Conservation (phyloP, 1,140 invertebrate genomes). For the Amyelois transitella region DNA sequence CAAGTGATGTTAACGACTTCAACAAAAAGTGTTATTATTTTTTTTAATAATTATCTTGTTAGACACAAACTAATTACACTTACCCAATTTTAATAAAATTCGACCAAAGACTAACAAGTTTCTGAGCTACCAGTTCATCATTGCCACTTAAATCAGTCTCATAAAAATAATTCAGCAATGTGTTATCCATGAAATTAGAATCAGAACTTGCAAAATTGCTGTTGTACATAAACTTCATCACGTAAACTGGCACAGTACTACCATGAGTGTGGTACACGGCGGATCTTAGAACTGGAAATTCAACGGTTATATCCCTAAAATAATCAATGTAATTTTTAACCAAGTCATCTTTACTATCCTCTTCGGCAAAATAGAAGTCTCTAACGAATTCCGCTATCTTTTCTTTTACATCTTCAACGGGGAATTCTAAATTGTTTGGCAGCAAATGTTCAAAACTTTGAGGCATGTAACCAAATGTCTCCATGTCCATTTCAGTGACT, state of each 20-base stretch:
- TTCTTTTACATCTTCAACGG: slow-evolving; percentile 19
- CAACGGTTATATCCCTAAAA: slow-evolving; percentile 43
- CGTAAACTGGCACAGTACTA: slow-evolving; percentile 32
- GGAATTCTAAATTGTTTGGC: slow-evolving; percentile 46
- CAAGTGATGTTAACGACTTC: too few relatives aligned
- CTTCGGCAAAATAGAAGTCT: slow-evolving; percentile 46
- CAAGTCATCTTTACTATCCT: slow-evolving; percentile 16
- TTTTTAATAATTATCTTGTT: too few relatives aligned
- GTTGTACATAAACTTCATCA: slow-evolving; percentile 42
- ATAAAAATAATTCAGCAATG: slow-evolving; percentile 12
- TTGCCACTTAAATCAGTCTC: slow-evolving; percentile 1
- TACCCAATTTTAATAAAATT: slow-evolving; percentile 57
- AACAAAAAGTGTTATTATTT: too few relatives aligned
- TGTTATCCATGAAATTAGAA: background rate
- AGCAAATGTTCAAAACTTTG: slow-evolving; percentile 36
- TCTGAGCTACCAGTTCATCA: slow-evolving; percentile 23
- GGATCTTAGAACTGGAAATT: slow-evolving; percentile 45
- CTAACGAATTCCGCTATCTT: slow-evolving; percentile 39
- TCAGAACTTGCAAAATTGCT: slow-evolving; percentile 4
- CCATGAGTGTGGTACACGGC: slow-evolving; percentile 32
- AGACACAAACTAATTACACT: too few relatives aligned
- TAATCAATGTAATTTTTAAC: slow-evolving; percentile 38
- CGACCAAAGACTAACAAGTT: slow-evolving; percentile 31
- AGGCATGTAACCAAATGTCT: slow-evolving; percentile 28
- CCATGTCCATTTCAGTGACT: slow-evolving; percentile 12